Base-by-base conservation (phyloP, 1,140 invertebrate species). In the Heliconius himera region DNA sequence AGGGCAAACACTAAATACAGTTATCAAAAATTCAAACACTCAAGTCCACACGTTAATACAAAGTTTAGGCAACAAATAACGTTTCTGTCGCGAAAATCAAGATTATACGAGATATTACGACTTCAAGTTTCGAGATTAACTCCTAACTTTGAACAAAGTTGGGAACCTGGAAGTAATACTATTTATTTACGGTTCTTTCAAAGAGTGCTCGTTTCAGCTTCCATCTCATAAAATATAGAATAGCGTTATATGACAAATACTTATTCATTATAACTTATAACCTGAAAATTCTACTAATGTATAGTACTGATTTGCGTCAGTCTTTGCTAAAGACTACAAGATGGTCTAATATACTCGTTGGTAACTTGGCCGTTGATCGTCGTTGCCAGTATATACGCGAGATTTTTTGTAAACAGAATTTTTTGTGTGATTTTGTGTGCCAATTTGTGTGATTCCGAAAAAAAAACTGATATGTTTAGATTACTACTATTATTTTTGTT, bases 111-210 rank as follows among this genome's bases (percentile, higher is more conserved):
- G 41, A 26, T 77, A 76, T 72, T 38, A 79, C 49, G 74, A 72
- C 60, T 73, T 75, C 22, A 54, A 73, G 20, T 73, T 66, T 78
- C 73, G 70, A 76, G 22, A 79, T 79, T 74, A 75, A 79, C 80
- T 84, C 79, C 78, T 60, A 60, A 60, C 54, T 60, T 22, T 66
- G 78, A 71, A 75, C 26, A 70, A 83, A 88, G 76, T 87, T 87
- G 72, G 79, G 79, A 72, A 85, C 85, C 87, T 90, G 85, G 78
- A 89, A 89, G 73, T 60, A 79, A 87, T 88, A 88, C 85, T 81
- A 38, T 80, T 83, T 88, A 85, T 87, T 80, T 80, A 80, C 71
- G 76, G 18, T 36, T 51, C 73, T 87, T 88, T 80, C 72, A 79
- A 80, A 80, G 76, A 80, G 74, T 60, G 73, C 73, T 77, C 77